phyloP scores from a whole-genome alignment of 2,797 vertebrate species.

The Chloroceryle amazona region DNA sequence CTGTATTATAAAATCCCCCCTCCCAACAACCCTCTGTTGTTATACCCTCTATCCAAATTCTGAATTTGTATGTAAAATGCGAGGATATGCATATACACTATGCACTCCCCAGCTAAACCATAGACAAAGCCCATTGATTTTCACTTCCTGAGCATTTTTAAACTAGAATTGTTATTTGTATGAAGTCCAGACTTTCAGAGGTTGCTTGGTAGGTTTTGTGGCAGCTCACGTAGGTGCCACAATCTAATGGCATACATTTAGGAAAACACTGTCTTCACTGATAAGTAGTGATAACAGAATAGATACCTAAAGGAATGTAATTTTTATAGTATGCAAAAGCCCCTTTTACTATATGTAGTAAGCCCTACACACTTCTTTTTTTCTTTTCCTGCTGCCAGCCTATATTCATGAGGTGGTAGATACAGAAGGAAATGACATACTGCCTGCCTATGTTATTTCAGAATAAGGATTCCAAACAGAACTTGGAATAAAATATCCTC shows the following conservation, averaged over 20 bases:
- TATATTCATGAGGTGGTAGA: constrained; percentile 59
- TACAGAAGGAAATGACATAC: constrained; percentile 50
- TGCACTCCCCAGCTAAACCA: not conserved
- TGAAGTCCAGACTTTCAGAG: not conserved
- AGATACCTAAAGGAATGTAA: not conserved
- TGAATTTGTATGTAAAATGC: not conserved
- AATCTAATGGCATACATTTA: not conserved
- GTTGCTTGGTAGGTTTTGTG: not conserved
- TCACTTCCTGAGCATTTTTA: not conserved
- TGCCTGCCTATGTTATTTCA: constrained; percentile 45
- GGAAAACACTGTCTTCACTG: not conserved
- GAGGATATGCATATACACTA: not conserved
- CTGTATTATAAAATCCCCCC: not conserved
- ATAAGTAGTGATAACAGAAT: not conserved
- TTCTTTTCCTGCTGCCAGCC: constrained; percentile 33
- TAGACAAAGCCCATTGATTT: not conserved
- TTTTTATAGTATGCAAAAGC: not conserved
- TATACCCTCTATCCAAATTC: not conserved
- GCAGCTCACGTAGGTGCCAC: not conserved
- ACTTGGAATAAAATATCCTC: not conserved
- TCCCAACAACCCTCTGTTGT: not conserved
- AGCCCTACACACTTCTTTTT: not conserved
- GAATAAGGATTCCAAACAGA: constrained; percentile 42
- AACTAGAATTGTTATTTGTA: not conserved
- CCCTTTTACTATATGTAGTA: not conserved